Evolutionary conservation across 2,113 vertebrate species (phyloP).

Genomic region (Odontesthes bonariensis): DNA sequence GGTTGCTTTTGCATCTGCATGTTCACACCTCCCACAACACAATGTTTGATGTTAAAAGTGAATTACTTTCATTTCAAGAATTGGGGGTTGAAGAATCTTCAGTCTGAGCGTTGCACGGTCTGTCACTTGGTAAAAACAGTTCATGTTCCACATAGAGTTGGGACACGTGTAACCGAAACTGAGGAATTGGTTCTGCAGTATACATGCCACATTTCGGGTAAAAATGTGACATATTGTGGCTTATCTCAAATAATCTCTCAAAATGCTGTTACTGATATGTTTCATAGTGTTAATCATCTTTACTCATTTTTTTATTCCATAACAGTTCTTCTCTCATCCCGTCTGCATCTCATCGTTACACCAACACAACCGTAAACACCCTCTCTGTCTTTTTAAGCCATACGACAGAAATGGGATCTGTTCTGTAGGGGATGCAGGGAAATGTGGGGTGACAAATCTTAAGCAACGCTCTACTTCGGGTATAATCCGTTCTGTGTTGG

Average conservation of each 20-base stretch:
- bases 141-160: too few relatives aligned
- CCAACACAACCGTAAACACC: slow-evolving; percentile 9
- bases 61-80: too few relatives aligned
- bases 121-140: too few relatives aligned
- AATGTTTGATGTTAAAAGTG: slow-evolving; percentile 36
- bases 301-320: neutral
- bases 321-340: neutral
- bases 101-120: too few relatives aligned
- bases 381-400: slow-evolving; percentile 12
- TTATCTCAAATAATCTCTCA: slow-evolving; percentile 18
- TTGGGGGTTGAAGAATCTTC: too few relatives aligned
- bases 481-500: slow-evolving; percentile 30
- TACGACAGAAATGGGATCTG: neutral
- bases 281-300: slow-evolving; percentile 1
- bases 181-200: neutral
- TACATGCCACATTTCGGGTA: neutral
- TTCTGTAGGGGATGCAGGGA: neutral
- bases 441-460: slow-evolving; percentile 22
- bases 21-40: slow-evolving; percentile 28
- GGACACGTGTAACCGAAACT: too few relatives aligned
- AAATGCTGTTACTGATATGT: neutral
- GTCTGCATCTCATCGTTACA: slow-evolving; percentile 5
- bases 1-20: neutral
- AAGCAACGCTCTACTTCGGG: neutral
- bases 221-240: neutral